Evolutionary conservation across 2,888 invertebrate genomes (phyloP), one percentile per base, ranked within the genome.

Genomic region (Sympetrum striolatum): DNA sequence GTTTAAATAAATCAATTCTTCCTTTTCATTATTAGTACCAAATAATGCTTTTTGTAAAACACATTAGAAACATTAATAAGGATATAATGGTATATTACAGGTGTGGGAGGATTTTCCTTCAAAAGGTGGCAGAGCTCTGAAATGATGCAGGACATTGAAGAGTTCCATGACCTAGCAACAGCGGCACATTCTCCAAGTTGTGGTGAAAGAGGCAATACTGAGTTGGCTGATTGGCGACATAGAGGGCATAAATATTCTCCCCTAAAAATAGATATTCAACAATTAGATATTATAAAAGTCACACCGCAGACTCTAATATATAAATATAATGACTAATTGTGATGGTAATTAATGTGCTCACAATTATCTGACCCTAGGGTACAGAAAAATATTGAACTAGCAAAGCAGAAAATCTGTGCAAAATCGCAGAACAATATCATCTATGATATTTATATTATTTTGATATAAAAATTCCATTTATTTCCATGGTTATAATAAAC

Each of bases 241-340:
- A 99, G 95, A 44, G 99, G 99, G 94, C 99, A 99, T 92, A 97
- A 96, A 95, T 98, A 99, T 95, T 99, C 99, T 90, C 98, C 98
- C 91, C 96, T 95, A 92, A 92, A 94, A 73, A 93, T 90, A 90
- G 91, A 92, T 90, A 91, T 37, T 37, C 15, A 53, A 18, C 15
- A 53, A 53, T 18, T 18, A 18, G 18, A 53, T 44, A 6, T 44
- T 39, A 5, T 6, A 39, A 39, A 39, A 39, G 39, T 39, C 39
- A 39, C 0, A 44, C 44, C 10, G 10, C 10, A 44, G 44, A 10
- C 44, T 44, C 10, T 44, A 8, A 44, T 44, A 44, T 8, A 44
- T 6, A 8, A 0, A 8, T 44, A 44, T 44, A 10, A 44, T 44
- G 44, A 44, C 44, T 6, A 44, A 6, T 39, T 39, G 2, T 39